Percentiles rank a stretch among this genome's conserved stretches.
phyloP scores from a whole-genome alignment of 2,888 invertebrate species.

The Athalia rosae region DNA sequence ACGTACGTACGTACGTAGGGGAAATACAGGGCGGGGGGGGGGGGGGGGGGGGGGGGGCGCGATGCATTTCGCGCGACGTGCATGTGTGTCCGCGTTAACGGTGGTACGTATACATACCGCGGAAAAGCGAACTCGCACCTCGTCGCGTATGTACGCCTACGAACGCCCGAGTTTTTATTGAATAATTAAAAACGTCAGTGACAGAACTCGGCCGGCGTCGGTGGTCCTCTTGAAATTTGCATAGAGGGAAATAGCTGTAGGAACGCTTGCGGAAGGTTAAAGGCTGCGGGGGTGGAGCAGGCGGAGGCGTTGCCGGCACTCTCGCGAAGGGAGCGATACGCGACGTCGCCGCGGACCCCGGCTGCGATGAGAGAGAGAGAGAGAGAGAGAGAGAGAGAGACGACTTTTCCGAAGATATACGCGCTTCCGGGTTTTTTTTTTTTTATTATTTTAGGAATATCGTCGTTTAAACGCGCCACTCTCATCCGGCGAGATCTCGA shows the following conservation, averaged over 20 bases:
- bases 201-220: conserved; percentile 56
- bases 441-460: conserved; percentile 24
- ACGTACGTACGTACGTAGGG: neutral
- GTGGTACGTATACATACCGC: too few relatives aligned
- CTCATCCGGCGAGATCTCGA: too few relatives aligned
- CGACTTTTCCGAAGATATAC: conserved; percentile 2
- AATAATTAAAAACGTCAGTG: conserved; percentile 69
- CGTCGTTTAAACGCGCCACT: conserved; percentile 17
- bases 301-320: too few relatives aligned
- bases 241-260: conserved; percentile 53
- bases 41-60: too few relatives aligned
- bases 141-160: neutral
- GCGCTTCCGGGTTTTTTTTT: conserved; percentile 9
- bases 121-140: too few relatives aligned
- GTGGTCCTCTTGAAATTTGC: conserved; percentile 65
- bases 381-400: too few relatives aligned
- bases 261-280: too few relatives aligned
- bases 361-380: too few relatives aligned
- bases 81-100: conserved; percentile 5
- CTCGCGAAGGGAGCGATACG: neutral
- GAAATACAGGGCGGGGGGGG: too few relatives aligned
- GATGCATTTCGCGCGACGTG: neutral
- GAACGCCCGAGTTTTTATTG: conserved; percentile 57
- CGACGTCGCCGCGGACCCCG: neutral
- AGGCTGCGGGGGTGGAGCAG: too few relatives aligned